Evolutionary conservation across 2,113 vertebrate genomes (phyloP).

Genomic region (Elgaria multicarinata): DNA sequence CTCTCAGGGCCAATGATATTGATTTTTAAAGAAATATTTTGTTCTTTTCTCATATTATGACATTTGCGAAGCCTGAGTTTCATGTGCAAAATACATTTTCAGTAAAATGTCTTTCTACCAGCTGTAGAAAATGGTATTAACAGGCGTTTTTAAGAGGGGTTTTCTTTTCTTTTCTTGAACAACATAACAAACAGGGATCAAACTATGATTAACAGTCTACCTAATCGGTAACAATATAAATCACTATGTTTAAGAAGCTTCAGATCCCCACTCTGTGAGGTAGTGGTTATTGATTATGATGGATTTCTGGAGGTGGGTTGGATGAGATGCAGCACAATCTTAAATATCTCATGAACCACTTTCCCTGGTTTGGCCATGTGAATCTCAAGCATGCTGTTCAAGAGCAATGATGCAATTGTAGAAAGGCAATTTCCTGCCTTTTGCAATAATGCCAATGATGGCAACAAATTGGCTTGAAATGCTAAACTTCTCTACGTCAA

Average conservation of each 20-base stretch:
- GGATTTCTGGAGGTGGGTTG: too few relatives aligned
- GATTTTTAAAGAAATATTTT: neutral
- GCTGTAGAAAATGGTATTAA: neutral
- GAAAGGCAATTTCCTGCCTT: neutral
- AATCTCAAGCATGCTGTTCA: slow-evolving; percentile 9
- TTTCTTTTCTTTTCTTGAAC: neutral
- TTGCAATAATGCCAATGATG: neutral
- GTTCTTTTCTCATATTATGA: neutral
- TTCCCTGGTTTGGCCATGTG: neutral
- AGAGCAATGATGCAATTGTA: neutral
- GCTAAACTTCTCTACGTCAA: neutral
- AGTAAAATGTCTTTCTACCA: neutral
- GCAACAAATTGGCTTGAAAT: neutral
- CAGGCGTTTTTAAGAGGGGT: neutral
- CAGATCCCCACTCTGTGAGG: neutral
- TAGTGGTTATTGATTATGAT: slow-evolving; percentile 3
- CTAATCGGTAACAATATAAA: neutral
- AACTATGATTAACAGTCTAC: neutral
- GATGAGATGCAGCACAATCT: neutral
- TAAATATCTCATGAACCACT: neutral
- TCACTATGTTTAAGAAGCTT: neutral
- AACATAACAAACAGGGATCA: neutral
- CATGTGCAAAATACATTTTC: neutral
- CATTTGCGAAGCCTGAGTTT: neutral
- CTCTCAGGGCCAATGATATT: neutral